These are phyloP conservation scores for Argopecten irradians DNA, from an alignment of 1,140 invertebrate genomes.

Conservation along the genomic window DNA sequence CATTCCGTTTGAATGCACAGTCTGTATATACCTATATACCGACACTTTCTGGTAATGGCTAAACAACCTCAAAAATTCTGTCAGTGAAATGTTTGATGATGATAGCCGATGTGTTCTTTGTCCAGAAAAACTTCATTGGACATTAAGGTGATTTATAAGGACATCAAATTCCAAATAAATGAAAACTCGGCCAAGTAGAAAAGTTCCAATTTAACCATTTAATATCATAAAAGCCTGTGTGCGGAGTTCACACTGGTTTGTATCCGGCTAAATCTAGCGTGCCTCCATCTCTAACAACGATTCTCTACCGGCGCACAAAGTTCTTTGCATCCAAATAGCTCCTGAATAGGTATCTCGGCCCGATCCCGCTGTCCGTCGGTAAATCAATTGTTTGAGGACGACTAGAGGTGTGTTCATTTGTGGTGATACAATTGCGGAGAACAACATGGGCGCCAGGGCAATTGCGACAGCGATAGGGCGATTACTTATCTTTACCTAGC, in stretches of 20 bases:
- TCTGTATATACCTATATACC: not conserved
- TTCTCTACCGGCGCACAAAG: not conserved
- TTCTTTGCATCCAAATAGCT: constrained; percentile 6
- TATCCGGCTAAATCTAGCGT: not conserved
- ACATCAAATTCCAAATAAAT: not conserved
- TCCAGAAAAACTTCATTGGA: not conserved
- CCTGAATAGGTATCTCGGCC: not conserved
- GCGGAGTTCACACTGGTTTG: not conserved
- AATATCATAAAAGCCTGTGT: constrained; percentile 3
- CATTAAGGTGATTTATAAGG: constrained; percentile 11
- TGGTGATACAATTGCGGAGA: not conserved
- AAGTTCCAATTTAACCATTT: constrained; percentile 23
- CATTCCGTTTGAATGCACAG: not conserved
- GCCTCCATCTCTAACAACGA: not conserved
- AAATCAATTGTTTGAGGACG: not conserved
- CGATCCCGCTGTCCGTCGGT: not conserved
- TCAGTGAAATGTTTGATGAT: not conserved
- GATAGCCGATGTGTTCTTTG: not conserved
- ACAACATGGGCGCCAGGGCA: not conserved
- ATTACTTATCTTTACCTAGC: constrained; percentile 12
- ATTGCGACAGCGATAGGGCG: not conserved
- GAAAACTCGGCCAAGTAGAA: constrained; percentile 8
- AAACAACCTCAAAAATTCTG: constrained; percentile 22
- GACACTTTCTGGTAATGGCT: not conserved
- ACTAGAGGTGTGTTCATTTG: constrained; percentile 8